Evolutionary conservation across 2,888 invertebrate species (phyloP), one percentile per base, ranked within the genome.

Genomic region (Drosophila maculinotata): DNA sequence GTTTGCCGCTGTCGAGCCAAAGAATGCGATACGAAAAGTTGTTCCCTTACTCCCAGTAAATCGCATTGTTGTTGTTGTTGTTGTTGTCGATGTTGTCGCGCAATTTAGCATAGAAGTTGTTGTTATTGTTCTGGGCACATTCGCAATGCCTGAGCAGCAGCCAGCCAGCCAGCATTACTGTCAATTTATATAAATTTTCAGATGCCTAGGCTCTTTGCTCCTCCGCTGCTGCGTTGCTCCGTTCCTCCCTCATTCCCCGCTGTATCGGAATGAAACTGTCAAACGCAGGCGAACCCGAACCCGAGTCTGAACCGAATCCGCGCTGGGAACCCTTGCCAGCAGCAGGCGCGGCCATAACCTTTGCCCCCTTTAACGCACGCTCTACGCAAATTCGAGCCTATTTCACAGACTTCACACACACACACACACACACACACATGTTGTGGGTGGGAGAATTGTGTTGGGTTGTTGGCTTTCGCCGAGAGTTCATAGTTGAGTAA

Each of bases 131-230:
- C 49, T 38, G 69, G 63, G 56, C 62, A 72, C 20, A 20, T 20
- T 20, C 20, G 20, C 20, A 20, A 20, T 20, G 20, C 20, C 20
- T 20, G 20, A 20, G 26, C 68, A 68, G 33, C 14, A 25, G 25
- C 51, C 38, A 33, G 39, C 56, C 77, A 59, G 59, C 62, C 72
- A 78, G 79, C 77, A 81, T 83, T 83, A 80, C 83, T 80, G 83
- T 83, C 83, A 81, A 81, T 81, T 81, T 81, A 81, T 81, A 81
- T 83, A 81, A 80, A 81, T 83, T 83, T 79, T 75, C 75, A 74
- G 67, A 51, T 57, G 63, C 71, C 70, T 69, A 38, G 44, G 17
- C 26, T 31, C 33, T 36, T n/a, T 12, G 3, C 6, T 2, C 30
- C 38, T n/a, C 14, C 7, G 12, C 30, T 26, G 7, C 5, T 12